Percentiles rank a stretch among this genome's conserved stretches.
Evolutionary conservation across 2,797 vertebrate genomes (phyloP).

Genomic region (Pachyuromys duprasi): DNA sequence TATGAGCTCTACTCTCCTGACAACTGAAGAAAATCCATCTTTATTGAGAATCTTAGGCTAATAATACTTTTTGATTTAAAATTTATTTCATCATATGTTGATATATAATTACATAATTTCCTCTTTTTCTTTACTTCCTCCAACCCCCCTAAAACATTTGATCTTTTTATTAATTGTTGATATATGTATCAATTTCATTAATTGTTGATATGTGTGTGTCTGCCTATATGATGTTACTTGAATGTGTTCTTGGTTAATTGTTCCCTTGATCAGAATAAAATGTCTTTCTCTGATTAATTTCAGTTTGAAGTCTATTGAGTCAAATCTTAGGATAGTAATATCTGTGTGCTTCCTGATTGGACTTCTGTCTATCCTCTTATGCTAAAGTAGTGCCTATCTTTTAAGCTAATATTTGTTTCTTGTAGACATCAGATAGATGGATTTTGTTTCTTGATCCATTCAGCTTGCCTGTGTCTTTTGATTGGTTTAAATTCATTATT

Average conservation of each 20-base stretch:
- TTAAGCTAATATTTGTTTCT: not conserved
- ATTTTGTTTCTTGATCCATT: not conserved
- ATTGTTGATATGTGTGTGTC: too few relatives aligned
- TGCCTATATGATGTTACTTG: not conserved
- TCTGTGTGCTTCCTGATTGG: not conserved
- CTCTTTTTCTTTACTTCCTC: not conserved
- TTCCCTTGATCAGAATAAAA: not conserved
- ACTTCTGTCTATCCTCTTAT: not conserved
- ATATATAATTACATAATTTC: not conserved
- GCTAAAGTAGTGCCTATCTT: not conserved
- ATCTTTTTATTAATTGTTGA: not conserved
- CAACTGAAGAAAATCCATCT: not conserved
- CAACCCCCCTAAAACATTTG: not conserved
- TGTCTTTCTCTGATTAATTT: not conserved
- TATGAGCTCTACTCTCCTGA: not conserved
- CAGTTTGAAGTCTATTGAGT: not conserved
- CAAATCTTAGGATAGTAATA: not conserved
- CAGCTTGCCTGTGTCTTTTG: not conserved
- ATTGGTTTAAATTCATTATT: not conserved
- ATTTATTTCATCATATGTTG: not conserved
- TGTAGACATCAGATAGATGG: not conserved
- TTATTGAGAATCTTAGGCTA: not conserved
- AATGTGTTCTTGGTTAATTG: not conserved
- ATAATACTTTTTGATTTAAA: not conserved
- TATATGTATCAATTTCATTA: too few relatives aligned